phyloP scores from a whole-genome alignment of 2,888 invertebrate genomes.

The Periphyllus acericola region DNA sequence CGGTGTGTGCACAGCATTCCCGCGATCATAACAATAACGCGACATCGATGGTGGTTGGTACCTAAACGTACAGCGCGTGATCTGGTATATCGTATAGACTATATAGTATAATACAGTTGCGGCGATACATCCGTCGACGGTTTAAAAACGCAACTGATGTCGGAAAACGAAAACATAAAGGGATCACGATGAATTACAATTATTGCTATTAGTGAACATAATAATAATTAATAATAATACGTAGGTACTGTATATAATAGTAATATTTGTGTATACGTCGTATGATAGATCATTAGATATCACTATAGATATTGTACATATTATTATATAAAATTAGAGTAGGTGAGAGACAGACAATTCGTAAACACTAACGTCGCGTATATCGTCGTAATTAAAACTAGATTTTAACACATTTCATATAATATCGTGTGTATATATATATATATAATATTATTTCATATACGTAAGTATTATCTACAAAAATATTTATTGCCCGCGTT shows the following conservation, averaged over 20 bases:
- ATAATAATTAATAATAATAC: not conserved
- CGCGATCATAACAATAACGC: no score
- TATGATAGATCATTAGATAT: not conserved
- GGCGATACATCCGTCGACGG: no score
- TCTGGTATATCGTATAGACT: no score
- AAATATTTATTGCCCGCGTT: conserved; percentile 59
- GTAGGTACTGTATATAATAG: not conserved
- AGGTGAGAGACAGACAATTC: not conserved
- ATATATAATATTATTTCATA: not conserved
- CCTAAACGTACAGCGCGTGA: no score
- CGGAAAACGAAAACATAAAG: conserved; percentile 15
- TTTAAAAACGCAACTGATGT: no score
- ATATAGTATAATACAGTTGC: no score
- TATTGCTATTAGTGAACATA: conserved; percentile 45
- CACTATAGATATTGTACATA: no score
- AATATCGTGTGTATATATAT: not conserved
- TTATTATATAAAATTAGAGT: not conserved
- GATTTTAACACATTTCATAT: not conserved
- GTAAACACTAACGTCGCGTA: conserved; percentile 26
- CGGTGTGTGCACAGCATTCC: no score
- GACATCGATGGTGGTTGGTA: no score
- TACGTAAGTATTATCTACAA: conserved; percentile 30
- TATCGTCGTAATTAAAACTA: conserved; percentile 38
- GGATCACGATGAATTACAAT: conserved; percentile 31
- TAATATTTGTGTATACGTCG: not conserved